phyloP scores from a whole-genome alignment of 2,888 invertebrate genomes.

The Heteromyza rotundicornis region DNA sequence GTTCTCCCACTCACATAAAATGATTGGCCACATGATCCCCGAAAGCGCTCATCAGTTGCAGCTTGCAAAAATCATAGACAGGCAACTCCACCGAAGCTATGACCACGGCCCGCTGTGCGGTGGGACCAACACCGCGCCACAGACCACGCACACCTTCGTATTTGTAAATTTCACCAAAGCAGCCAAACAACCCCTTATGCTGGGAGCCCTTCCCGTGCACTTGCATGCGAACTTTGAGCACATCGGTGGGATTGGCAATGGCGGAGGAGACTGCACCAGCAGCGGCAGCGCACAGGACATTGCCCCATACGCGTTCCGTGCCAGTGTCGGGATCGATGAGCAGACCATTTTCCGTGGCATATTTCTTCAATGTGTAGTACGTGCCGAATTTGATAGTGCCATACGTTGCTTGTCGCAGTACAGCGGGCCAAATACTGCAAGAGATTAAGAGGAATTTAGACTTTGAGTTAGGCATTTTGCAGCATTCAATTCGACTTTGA shows the following conservation, averaged over 20 bases:
- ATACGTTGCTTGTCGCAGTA: constrained; percentile 91
- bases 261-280: constrained; percentile 85
- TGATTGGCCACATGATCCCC: constrained; percentile 86
- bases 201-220: constrained; percentile 67
- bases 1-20: constrained; percentile 76
- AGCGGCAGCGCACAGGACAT: constrained; percentile 78
- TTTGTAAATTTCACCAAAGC: constrained; percentile 81
- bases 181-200: constrained; percentile 71
- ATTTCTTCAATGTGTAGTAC: constrained; percentile 86
- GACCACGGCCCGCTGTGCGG: constrained; percentile 90
- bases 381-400: constrained; percentile 97
- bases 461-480: too few species aligned
- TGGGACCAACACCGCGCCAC: constrained; percentile 92
- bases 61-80: constrained; percentile 89
- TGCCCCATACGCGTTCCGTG: constrained; percentile 68
- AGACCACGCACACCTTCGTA: constrained; percentile 85
- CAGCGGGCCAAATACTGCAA: constrained; percentile 86
- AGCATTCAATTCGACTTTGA: too few species aligned
- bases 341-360: constrained; percentile 67
- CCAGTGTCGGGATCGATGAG: constrained; percentile 61
- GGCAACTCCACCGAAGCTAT: constrained; percentile 95
- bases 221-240: constrained; percentile 95
- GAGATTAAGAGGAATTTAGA: too few species aligned
- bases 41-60: constrained; percentile 71
- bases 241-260: constrained; percentile 96